Percentiles rank a stretch among this genome's conserved stretches.
These are phyloP conservation scores for Calameuta idolon DNA, from an alignment of 2,888 invertebrate species.

Conservation along the genomic window DNA sequence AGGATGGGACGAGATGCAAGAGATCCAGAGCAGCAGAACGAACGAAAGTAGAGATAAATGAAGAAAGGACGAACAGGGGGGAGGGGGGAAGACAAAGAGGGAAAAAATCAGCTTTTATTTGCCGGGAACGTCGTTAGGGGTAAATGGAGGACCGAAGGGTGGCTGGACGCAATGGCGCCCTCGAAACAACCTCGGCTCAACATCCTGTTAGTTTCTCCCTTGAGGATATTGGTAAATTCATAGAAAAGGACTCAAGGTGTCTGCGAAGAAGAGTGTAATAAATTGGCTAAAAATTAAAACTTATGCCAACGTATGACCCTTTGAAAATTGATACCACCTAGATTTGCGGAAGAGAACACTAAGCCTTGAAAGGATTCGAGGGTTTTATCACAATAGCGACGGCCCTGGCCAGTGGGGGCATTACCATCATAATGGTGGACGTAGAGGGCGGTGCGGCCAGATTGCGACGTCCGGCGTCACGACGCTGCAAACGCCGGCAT, in stretches of 20 bases:
- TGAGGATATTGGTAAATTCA: too few relatives aligned
- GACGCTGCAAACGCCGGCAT: conserved; percentile 39
- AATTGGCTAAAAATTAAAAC: too few relatives aligned
- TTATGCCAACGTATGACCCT: too few relatives aligned
- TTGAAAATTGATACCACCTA: too few relatives aligned
- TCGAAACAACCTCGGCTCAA: conserved; percentile 47
- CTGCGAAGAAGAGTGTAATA: too few relatives aligned
- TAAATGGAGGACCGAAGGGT: conserved; percentile 53
- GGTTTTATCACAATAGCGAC: too few relatives aligned
- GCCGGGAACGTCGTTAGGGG: conserved; percentile 55
- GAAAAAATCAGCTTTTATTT: conserved; percentile 57
- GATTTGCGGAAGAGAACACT: too few relatives aligned
- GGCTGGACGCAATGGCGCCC: conserved; percentile 58
- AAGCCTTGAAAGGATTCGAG: too few relatives aligned
- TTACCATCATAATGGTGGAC: conserved; percentile 53
- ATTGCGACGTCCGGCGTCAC: conserved; percentile 60
- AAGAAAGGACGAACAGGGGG: neutral
- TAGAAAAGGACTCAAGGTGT: too few relatives aligned
- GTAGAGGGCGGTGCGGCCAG: conserved; percentile 41
- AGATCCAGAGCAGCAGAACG: neutral
- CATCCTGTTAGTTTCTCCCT: neutral
- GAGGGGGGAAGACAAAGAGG: conserved; percentile 33
- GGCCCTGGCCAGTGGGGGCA: conserved; percentile 25
- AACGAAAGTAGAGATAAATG: conserved; percentile 14
- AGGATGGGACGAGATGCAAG: conserved; percentile 34